phyloP scores from a whole-genome alignment of 2,888 invertebrate genomes.

The Neoaliturus tenellus region DNA sequence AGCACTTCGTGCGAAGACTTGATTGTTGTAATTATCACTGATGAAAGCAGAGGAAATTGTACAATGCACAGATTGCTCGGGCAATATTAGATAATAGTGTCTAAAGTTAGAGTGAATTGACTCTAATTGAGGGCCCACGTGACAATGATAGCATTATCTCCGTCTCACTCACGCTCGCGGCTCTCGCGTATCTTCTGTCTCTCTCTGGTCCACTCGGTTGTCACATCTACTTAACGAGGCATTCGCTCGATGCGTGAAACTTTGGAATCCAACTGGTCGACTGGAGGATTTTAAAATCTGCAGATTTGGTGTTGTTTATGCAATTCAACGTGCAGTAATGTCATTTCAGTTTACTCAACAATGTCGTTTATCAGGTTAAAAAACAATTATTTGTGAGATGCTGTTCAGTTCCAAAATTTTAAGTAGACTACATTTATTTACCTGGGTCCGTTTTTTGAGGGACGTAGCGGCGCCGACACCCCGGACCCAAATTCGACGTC shows the following conservation, averaged over 20 bases:
- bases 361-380: too few relatives aligned
- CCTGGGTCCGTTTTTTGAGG: neutral
- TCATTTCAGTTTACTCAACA: too few relatives aligned
- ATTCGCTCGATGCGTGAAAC: neutral
- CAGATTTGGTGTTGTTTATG: too few relatives aligned
- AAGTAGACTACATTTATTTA: too few relatives aligned
- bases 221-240: neutral
- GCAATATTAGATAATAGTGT: slow-evolving; percentile 56
- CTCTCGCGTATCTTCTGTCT: neutral
- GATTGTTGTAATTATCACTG: slow-evolving; percentile 40
- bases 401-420: too few relatives aligned
- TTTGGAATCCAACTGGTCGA: neutral
- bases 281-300: too few relatives aligned
- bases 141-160: slow-evolving; percentile 38
- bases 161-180: neutral
- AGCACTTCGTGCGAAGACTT: neutral
- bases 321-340: too few relatives aligned
- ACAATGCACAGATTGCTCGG: slow-evolving; percentile 43
- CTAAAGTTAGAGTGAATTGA: slow-evolving; percentile 56
- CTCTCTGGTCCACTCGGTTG: neutral
- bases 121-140: slow-evolving; percentile 52
- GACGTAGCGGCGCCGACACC: neutral
- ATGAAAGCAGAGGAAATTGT: slow-evolving; percentile 39
- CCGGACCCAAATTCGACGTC: neutral
- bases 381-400: too few relatives aligned